Conservation (phyloP, 2,888 invertebrate genomes). For the Hydroisotoma schaefferi region DNA sequence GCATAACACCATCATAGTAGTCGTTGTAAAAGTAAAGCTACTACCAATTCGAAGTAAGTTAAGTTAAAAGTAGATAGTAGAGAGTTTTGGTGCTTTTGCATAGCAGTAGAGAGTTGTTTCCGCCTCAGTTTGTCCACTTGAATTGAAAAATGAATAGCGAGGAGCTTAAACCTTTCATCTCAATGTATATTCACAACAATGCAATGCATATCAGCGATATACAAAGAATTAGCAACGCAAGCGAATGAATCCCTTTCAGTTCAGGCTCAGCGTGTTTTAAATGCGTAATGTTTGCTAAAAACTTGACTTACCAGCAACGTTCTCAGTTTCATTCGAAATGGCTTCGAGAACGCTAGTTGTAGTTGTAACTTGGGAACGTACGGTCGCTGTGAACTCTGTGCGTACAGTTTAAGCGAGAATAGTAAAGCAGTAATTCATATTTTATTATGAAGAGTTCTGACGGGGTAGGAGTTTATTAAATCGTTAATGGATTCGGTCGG, state of each 20-base stretch:
- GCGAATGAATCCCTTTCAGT: not conserved
- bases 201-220: not conserved
- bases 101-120: slow-evolving; percentile 3
- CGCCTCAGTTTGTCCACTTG: not conserved
- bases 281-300: not conserved
- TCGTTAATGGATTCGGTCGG: no score
- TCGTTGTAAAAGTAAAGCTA: no score
- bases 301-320: not conserved
- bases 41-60: no score
- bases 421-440: no score
- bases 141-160: not conserved
- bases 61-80: no score
- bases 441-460: no score
- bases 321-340: slow-evolving; percentile 5
- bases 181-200: not conserved
- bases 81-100: no score
- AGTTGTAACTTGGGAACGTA: no score
- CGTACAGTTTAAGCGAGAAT: no score
- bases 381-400: no score
- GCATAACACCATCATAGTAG: no score
- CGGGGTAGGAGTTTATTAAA: no score
- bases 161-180: not conserved
- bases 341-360: not conserved
- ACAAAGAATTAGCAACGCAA: slow-evolving; percentile 5
- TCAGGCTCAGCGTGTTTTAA: not conserved